phyloP scores from a whole-genome alignment of 1,140 invertebrate species.

The Drosophila nigromelanica region DNA sequence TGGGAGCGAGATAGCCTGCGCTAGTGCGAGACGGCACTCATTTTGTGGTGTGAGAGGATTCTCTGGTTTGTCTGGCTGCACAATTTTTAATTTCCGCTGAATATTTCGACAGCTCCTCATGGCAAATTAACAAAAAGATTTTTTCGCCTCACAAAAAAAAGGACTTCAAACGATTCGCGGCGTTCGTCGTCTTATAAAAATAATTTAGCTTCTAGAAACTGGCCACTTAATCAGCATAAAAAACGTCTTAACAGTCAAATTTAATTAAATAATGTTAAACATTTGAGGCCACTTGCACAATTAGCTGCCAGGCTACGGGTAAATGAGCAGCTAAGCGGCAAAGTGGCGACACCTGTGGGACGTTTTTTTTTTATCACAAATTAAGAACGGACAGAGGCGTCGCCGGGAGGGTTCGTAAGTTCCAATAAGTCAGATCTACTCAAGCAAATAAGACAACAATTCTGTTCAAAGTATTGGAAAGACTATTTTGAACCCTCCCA shows the following conservation, averaged over 20 bases:
- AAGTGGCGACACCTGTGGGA: conserved; percentile 79
- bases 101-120: conserved; percentile 45
- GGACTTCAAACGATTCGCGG: conserved; percentile 59
- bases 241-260: conserved; percentile 61
- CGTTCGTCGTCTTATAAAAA: conserved; percentile 21
- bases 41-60: background rate
- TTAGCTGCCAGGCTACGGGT: conserved; percentile 53
- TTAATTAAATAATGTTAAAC: conserved; percentile 76
- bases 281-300: conserved; percentile 74
- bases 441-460: background rate
- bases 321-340: conserved; percentile 75
- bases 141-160: background rate
- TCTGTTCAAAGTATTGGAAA: background rate
- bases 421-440: background rate
- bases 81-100: conserved; percentile 73
- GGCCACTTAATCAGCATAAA: conserved; percentile 74
- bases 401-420: background rate
- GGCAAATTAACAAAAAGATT: conserved; percentile 45
- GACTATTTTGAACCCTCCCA: background rate
- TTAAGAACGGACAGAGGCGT: conserved; percentile 31
- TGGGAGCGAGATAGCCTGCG: conserved; percentile 6
- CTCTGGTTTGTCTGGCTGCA: conserved; percentile 25
- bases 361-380: conserved; percentile 34
- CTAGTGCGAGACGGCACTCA: conserved; percentile 1
- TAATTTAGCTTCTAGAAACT: conserved; percentile 26